Conservation (phyloP, 1,140 invertebrate genomes). For the Rhagoletis pomonella region DNA sequence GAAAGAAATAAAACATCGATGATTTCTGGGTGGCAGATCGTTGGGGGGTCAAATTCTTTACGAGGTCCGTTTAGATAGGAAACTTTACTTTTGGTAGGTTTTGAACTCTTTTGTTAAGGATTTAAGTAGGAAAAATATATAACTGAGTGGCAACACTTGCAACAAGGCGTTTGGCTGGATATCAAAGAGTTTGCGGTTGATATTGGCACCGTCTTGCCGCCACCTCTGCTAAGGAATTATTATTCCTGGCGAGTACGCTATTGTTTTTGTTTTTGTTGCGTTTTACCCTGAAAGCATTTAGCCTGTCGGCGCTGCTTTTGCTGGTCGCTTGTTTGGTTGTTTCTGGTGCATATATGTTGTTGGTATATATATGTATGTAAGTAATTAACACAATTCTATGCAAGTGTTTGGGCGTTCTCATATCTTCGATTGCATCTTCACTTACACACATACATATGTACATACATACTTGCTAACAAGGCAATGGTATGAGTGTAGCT, state of each 20-base stretch:
- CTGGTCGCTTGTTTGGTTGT: neutral
- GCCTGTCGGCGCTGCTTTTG: neutral
- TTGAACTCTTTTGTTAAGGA: no score
- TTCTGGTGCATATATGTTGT: neutral
- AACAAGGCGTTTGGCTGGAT: conserved; percentile 17
- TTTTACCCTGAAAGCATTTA: neutral
- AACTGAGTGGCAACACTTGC: no score
- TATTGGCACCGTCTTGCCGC: neutral
- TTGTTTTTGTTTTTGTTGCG: conserved; percentile 24
- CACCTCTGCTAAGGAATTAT: neutral
- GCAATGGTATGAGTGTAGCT: neutral
- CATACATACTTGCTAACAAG: neutral
- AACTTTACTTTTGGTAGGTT: no score
- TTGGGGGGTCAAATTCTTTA: no score
- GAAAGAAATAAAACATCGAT: no score
- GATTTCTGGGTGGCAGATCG: no score
- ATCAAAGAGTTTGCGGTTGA: conserved; percentile 11
- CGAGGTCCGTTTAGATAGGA: no score
- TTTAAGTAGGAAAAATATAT: no score
- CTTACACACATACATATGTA: neutral
- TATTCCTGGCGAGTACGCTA: neutral
- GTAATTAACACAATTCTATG: conserved; percentile 37
- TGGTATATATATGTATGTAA: conserved; percentile 11
- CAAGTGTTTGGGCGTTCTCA: neutral
- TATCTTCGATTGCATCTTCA: neutral